Evolutionary conservation across 2,888 invertebrate species (phyloP), one percentile per base, ranked within the genome.

Genomic region (Eupelmus urozonus): DNA sequence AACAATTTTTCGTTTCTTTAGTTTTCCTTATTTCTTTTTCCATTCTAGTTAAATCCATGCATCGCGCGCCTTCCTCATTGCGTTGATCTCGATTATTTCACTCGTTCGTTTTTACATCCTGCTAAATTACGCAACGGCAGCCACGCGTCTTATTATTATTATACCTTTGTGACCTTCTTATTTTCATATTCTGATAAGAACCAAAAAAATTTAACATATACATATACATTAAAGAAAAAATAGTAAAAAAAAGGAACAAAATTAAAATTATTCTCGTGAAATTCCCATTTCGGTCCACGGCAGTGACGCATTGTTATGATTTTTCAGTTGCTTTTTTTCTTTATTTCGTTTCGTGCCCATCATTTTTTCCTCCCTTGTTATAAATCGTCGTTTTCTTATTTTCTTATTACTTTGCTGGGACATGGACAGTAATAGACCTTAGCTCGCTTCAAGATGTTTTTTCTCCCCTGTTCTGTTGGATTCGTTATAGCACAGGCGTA

Each of bases 1-100:
- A 85, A 87, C 83, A 84, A 85, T 82, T 82, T 77, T 67, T 81
- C 78, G 72, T 63, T 82, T 79, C 65, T 69, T 51, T 7, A 42
- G 25, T 34, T 57, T 16, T 13, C 55, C 40, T 49, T 27, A 25
- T 55, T 40, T 20, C 16, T n/a, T 66, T 27, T 34, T 20, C 20
- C 20, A 53, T 49, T n/a, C n/a, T n/a, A n/a, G n/a, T n/a, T 11
- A 69, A 73, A 72, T 77, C 62, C 74, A 74, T 79, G 69, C 63
- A 65, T 63, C 71, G 49, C 67, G 20, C 55, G 27, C 73, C 42
- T 65, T 63, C n/a, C n/a, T n/a, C 51, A 55, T 63, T 40, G 25
- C 34, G 0, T 53, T n/a, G 16, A 27, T 29, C 20, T 20, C 45
- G 3, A 20, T 60, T 70, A 51, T 42, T 23, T 40, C 27, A 13